Evolutionary conservation across 1,140 invertebrate genomes (phyloP).

Genomic region (Globodera ellingtonae): DNA sequence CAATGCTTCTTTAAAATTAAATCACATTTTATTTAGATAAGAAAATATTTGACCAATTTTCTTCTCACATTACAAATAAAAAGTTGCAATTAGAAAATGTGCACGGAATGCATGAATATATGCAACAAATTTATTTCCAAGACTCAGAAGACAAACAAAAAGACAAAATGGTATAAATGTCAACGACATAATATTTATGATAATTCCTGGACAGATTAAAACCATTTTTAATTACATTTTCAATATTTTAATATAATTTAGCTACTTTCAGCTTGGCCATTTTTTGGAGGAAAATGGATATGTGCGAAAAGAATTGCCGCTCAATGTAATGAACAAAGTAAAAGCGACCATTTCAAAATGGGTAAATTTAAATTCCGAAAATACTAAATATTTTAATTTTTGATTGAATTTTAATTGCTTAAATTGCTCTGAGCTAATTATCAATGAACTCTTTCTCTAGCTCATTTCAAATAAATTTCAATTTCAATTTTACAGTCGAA

Average conservation of each 20-base stretch:
- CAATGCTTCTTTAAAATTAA: too few species aligned
- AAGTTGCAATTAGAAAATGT: background rate
- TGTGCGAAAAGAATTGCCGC: background rate
- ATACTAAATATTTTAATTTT: background rate
- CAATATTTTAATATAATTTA: background rate
- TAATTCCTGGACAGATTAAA: too few species aligned
- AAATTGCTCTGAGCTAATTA: too few species aligned
- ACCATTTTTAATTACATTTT: background rate
- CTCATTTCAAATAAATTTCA: too few species aligned
- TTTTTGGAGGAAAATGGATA: background rate
- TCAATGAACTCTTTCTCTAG: too few species aligned
- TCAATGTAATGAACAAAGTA: background rate
- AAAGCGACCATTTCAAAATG: background rate
- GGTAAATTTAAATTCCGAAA: background rate
- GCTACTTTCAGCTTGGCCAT: background rate
- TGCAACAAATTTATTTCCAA: background rate
- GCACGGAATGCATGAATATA: background rate
- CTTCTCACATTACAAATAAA: background rate
- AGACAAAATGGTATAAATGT: background rate
- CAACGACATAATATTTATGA: background rate
- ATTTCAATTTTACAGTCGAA: background rate
- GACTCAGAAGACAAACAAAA: background rate
- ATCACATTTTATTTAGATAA: background rate
- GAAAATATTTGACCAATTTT: background rate
- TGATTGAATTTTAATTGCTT: background rate